Percentiles rank a stretch among this genome's conserved stretches.
phyloP scores from a whole-genome alignment of 2,888 invertebrate genomes.

The Zygogramma bicolorata region DNA sequence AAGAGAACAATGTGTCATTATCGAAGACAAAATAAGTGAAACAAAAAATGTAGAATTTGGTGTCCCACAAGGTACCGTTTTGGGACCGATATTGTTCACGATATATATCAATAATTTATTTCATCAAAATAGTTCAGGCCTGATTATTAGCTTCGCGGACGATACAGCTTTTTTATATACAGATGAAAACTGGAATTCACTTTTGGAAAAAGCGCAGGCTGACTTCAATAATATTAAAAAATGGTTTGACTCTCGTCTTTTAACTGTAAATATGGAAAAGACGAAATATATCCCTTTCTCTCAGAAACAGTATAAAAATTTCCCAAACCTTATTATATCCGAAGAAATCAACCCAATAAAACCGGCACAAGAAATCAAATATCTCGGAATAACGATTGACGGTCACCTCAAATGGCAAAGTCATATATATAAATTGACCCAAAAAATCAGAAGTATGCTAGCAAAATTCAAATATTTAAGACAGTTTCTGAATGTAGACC shows the following conservation, averaged over 20 bases:
- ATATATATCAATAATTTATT: not conserved
- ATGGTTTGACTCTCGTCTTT: not conserved
- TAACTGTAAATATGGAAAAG: not conserved
- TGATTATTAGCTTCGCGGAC: not conserved
- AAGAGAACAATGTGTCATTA: not conserved
- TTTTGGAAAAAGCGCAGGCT: not conserved
- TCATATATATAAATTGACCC: not conserved
- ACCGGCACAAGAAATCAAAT: too few species aligned
- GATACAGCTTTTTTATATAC: not conserved
- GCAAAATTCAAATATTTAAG: not conserved
- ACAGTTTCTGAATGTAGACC: not conserved
- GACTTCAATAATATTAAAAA: not conserved
- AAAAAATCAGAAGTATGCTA: not conserved
- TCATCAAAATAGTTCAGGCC: not conserved
- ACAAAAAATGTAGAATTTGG: not conserved
- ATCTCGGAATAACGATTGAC: too few species aligned
- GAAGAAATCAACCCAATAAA: too few species aligned
- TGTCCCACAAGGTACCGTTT: not conserved
- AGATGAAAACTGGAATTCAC: not conserved
- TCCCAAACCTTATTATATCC: too few species aligned
- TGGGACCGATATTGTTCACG: not conserved
- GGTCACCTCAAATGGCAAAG: not conserved
- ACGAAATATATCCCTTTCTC: not conserved
- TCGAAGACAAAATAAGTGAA: not conserved
- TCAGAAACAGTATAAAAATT: not conserved